Evolutionary conservation across 1,140 invertebrate species (phyloP).

Genomic region (Bombus turneri): DNA sequence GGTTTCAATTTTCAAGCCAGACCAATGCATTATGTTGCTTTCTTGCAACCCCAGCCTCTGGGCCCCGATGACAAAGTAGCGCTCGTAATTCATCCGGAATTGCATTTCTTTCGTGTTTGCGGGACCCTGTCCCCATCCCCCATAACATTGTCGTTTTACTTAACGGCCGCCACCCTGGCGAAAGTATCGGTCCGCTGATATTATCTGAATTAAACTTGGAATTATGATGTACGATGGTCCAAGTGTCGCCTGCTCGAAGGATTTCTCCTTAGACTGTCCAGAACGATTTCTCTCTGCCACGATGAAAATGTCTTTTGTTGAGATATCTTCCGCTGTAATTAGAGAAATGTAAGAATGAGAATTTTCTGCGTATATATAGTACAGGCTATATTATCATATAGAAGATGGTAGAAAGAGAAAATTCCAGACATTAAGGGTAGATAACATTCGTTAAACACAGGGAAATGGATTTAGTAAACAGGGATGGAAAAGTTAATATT

Average conservation of each 20-base stretch:
- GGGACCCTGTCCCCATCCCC: background rate
- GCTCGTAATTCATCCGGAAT: slow-evolving; percentile 66
- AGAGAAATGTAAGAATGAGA: background rate
- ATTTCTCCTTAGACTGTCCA: background rate
- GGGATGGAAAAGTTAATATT: background rate
- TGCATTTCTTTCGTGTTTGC: slow-evolving; percentile 62
- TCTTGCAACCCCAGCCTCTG: background rate
- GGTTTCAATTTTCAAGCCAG: slow-evolving; percentile 58
- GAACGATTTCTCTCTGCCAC: background rate
- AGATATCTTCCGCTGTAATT: background rate
- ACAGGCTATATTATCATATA: background rate
- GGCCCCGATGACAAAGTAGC: slow-evolving; percentile 62
- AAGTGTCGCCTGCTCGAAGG: background rate
- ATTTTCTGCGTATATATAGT: background rate
- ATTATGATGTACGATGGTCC: background rate
- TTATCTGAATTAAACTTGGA: slow-evolving; percentile 5
- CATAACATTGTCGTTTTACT: slow-evolving; percentile 15
- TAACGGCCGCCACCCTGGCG: background rate
- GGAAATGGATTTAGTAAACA: background rate
- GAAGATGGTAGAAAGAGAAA: no score
- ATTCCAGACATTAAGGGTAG: no score
- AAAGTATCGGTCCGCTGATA: background rate
- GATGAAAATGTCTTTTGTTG: background rate
- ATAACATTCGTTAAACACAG: background rate
- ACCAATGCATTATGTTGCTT: slow-evolving; percentile 55